Conservation (phyloP, 1,140 invertebrate species). For the Pseudomyrmex sp. region DNA sequence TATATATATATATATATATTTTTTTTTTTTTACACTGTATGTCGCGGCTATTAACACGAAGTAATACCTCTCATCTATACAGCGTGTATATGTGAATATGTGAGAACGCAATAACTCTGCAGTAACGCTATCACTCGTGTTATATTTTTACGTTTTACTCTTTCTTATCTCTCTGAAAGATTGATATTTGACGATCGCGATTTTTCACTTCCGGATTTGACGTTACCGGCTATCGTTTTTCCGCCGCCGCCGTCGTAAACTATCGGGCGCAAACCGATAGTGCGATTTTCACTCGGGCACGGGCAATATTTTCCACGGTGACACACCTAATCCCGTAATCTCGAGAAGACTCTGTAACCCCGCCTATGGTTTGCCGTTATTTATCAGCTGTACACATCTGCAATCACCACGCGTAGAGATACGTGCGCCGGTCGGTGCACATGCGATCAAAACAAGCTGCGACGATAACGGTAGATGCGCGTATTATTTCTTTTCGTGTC, state of each 20-base stretch:
- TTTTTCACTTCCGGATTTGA: conserved; percentile 12
- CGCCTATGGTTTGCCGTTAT: neutral
- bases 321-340: neutral
- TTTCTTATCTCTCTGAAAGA: neutral
- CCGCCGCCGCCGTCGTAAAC: neutral
- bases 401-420: neutral
- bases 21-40: neutral
- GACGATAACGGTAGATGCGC: neutral
- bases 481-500: conserved; percentile 23
- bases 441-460: conserved; percentile 13
- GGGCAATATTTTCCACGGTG: conserved; percentile 11
- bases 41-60: neutral
- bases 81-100: no score
- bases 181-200: neutral
- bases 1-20: neutral
- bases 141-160: no score
- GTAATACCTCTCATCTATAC: neutral
- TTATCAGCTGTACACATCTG: neutral
- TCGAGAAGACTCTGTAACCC: neutral
- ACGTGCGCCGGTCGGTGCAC: neutral
- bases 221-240: neutral
- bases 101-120: no score
- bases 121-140: no score
- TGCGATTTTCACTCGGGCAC: neutral
- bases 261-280: neutral